Base-by-base conservation (phyloP, 92 coral and sea anemone species). In the Epizoanthus illoricatus region DNA sequence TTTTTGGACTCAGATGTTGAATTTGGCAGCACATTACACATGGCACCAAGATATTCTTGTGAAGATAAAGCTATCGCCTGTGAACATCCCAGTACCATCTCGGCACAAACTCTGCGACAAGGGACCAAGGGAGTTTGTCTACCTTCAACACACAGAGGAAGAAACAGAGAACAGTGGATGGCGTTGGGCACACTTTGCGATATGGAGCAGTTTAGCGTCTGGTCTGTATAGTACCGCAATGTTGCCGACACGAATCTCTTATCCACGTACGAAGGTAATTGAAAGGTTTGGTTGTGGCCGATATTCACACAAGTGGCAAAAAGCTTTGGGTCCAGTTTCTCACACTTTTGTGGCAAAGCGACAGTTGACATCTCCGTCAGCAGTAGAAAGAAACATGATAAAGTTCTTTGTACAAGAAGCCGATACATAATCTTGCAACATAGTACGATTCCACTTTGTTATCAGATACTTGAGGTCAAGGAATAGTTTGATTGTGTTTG, bases 21-120 rank as follows among this genome's bases (percentile, higher is more conserved):
- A 57, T 78, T 64, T 10, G 82, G 82, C 24, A 78, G 24, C 5
- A 61, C 52, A 62, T 4, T 39, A 45, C 82, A 78, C 82, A 78
- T 63, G 17, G 60, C 42, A 2, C 40, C 82, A 9, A 78, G 59
- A 47, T 42, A 43, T 20, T 78, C 82, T 23, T 62, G 23, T 42
- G n/a, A 69, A 36, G 9, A 0, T 0, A 4, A 60, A 5, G 5
- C 7, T 12, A 78, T 63, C 3, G 72, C 58, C 5, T 63, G 15
- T 0, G 82, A 78, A 12, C 82, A 78, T n/a, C 82, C 82, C 5
- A 78, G 71, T 42, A 63, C 71, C 82, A 78, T 78, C 20, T 78
- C 82, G 8, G 24, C 54, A 64, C 82, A 78, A 23, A 78, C 72
- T 63, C 82, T 63, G 18, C 82, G 82, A 10, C 82, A 78, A 1